Percentiles rank a stretch among this genome's conserved stretches.
These are phyloP conservation scores for Cephalopachus bancanus DNA, from an alignment of 2,797 vertebrate species.

Conservation along the genomic window DNA sequence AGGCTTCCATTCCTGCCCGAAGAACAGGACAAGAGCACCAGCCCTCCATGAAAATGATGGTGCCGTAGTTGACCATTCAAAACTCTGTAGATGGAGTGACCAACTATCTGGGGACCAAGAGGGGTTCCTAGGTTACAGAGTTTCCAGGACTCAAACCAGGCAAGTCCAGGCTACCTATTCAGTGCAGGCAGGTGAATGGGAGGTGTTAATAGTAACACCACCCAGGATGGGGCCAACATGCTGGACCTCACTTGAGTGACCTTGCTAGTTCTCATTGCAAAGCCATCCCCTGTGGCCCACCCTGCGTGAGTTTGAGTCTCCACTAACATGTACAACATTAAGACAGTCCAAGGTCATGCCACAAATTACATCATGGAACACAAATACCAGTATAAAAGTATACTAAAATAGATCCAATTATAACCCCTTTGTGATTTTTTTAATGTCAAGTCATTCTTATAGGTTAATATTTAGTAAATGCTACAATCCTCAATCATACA, in stretches of 20 bases:
- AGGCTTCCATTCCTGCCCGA: fast-evolving
- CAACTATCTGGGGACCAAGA: not conserved
- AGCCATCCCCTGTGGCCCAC: not conserved
- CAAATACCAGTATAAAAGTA: not conserved
- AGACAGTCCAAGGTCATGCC: not conserved
- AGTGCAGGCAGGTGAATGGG: not conserved
- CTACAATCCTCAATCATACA: not conserved
- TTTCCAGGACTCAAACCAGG: not conserved
- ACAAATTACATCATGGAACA: not conserved
- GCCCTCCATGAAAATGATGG: not conserved
- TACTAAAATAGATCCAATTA: not conserved
- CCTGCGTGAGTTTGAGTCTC: not conserved
- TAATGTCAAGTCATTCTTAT: not conserved
- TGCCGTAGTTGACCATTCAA: not conserved
- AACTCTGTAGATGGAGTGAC: not conserved
- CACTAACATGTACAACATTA: not conserved
- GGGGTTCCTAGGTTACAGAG: not conserved
- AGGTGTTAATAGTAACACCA: not conserved
- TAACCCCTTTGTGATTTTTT: not conserved
- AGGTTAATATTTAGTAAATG: not conserved
- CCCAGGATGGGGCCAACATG: not conserved
- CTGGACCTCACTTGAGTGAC: not conserved
- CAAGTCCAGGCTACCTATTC: not conserved
- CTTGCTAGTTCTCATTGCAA: not conserved
- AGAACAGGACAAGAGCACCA: not conserved